Conservation (phyloP, 2,113 vertebrate species). For the Xiphias gladius region DNA sequence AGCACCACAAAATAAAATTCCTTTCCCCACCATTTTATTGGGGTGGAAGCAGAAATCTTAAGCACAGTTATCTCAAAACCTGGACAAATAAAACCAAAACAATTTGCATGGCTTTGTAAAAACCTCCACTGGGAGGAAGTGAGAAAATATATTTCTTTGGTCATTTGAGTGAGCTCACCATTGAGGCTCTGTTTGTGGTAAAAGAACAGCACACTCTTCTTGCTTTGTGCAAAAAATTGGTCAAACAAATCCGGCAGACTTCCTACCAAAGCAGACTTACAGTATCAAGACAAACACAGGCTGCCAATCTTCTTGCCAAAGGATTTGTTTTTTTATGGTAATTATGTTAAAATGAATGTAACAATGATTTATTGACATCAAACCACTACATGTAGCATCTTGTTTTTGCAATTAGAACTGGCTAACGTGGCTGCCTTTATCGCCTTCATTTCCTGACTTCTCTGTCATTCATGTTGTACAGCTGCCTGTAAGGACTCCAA, state of each 20-base stretch:
- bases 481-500: constrained; percentile 95
- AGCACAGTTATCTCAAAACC: background rate
- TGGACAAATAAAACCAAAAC: background rate
- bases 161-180: background rate
- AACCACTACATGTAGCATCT: background rate
- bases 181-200: background rate
- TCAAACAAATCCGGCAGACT: background rate
- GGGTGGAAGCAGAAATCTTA: background rate
- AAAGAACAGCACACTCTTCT: background rate
- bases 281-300: background rate
- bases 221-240: constrained; percentile 25
- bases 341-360: constrained; percentile 27
- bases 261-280: background rate
- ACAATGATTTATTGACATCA: constrained; percentile 24
- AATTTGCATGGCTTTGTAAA: background rate
- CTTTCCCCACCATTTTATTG: background rate
- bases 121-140: background rate
- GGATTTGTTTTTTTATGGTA: constrained; percentile 30
- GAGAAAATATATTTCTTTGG: background rate
- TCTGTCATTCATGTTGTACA: constrained; percentile 56
- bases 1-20: background rate
- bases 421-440: background rate
- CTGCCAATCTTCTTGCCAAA: constrained; percentile 25
- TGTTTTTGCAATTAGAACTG: background rate
- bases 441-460: background rate